A percentile compares a stretch with the other conserved stretches of the same genome.
Conservation (phyloP, 1,140 invertebrate species). For the Magallana angulata region DNA sequence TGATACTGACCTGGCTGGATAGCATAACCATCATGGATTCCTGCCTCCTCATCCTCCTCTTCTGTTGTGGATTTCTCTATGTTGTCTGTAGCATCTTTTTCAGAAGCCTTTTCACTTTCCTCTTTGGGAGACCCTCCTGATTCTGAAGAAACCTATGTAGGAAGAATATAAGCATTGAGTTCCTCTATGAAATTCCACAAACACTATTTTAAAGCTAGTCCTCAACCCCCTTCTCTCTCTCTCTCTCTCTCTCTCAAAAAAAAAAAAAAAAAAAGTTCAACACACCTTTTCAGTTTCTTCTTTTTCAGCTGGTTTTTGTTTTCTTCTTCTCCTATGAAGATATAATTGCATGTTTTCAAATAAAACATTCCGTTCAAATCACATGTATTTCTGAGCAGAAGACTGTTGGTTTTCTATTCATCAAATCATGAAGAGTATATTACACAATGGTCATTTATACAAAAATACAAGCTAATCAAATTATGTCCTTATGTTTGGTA, state of each 20-base stretch:
- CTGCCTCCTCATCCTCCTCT: slow-evolving; percentile 56
- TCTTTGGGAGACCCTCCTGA: background rate
- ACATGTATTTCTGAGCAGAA: no score
- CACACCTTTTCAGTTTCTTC: background rate
- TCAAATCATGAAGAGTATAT: background rate
- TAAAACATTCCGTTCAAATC: no score
- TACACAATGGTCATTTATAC: background rate
- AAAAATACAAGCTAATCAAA: background rate
- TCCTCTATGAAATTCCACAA: background rate
- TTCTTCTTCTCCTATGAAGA: background rate
- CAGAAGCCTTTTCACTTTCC: background rate
- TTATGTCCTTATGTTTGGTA: background rate
- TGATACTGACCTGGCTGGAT: slow-evolving; percentile 68
- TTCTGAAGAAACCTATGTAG: background rate
- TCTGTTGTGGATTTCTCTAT: slow-evolving; percentile 48
- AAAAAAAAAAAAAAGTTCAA: background rate
- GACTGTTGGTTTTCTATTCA: background rate
- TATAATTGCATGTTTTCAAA: background rate
- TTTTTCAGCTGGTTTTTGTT: background rate
- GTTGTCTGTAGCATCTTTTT: slow-evolving; percentile 33
- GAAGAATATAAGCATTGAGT: background rate
- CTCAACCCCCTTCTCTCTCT: background rate
- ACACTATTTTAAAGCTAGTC: background rate
- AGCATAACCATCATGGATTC: slow-evolving; percentile 74
- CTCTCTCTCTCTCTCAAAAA: no score